Base-by-base conservation (phyloP, 1,140 invertebrate species). In the Ylistrum balloti region DNA sequence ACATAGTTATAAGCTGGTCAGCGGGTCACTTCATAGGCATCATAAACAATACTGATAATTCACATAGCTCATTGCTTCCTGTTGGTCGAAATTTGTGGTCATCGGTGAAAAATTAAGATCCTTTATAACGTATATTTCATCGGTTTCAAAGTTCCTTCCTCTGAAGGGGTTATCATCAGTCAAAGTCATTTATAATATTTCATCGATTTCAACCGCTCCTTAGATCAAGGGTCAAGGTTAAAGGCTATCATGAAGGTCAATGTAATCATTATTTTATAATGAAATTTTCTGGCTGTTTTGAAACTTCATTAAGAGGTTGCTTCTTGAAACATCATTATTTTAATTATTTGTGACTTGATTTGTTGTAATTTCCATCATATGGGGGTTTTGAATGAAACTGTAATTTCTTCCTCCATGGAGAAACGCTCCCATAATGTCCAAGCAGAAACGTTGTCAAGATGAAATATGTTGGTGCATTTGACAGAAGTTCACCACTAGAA, bases 301-400 rank as follows among this genome's bases (percentile, higher is more conserved):
- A 74, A 74, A 74, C 56, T 74, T 28, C 22, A 74, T 74, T 28
- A 28, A n/a, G 1, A 74, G 56, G 22, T 28, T 74, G 9, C 22
- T 3, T 5, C 22, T 74, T n/a, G n/a, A n/a, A 28, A 74, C 9
- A 74, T 74, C n/a, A 28, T 28, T 74, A n/a, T 74, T 28, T 28
- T n/a, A 74, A 74, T 74, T 74, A n/a, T 28, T 74, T 56, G n/a
- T n/a, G 56, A 74, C 56, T 74, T 74, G 28, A 74, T 74, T 74
- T 74, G 56, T 74, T 74, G 5, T 74, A 74, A 74, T 74, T 28
- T 74, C 22, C 56, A 17, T 28, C n/a, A 74, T 74, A 74, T 74
- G 56, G 28, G 56, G 56, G 56, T 74, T 48, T 74, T 9, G n/a
- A 74, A 74, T 28, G 20, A 17, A n/a, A 74, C 22, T 28, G 56